Conservation (phyloP, 1,140 invertebrate genomes). For the Cydia splendana region DNA sequence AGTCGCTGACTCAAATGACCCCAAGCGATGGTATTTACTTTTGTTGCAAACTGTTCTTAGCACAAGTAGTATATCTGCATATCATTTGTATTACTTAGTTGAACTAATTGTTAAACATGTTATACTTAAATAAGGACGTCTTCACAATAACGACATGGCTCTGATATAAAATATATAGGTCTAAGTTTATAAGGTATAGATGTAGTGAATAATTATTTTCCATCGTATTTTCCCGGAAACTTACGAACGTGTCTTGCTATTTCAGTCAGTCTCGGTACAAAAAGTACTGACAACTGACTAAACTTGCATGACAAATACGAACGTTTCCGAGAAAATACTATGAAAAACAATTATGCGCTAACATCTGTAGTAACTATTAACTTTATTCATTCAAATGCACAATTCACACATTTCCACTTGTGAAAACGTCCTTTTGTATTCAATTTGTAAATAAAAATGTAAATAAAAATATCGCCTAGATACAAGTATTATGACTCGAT, state of each 20-base stretch:
- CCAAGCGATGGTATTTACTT: neutral
- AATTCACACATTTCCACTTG: neutral
- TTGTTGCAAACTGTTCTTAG: constrained; percentile 70
- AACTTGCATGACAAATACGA: too few relatives aligned
- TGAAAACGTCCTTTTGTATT: neutral
- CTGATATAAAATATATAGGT: too few relatives aligned
- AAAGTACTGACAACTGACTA: too few relatives aligned
- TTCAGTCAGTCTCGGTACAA: too few relatives aligned
- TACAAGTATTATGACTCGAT: constrained; percentile 9
- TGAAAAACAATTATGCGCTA: too few relatives aligned
- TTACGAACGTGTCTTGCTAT: too few relatives aligned
- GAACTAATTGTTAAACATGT: constrained; percentile 51
- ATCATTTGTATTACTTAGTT: constrained; percentile 68
- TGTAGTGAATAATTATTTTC: too few relatives aligned
- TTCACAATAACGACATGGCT: constrained; percentile 35
- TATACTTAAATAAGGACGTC: constrained; percentile 46
- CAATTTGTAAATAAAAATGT: constrained; percentile 23
- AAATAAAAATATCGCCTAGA: constrained; percentile 19
- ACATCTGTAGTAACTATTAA: too few relatives aligned
- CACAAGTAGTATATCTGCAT: constrained; percentile 73
- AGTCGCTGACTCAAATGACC: too few relatives aligned
- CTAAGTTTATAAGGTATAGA: too few relatives aligned
- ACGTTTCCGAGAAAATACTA: too few relatives aligned
- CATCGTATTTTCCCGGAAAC: too few relatives aligned
- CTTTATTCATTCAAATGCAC: neutral